Base-by-base conservation (phyloP, 2,797 vertebrate genomes). In the Parotocinclus haroldoi region DNA sequence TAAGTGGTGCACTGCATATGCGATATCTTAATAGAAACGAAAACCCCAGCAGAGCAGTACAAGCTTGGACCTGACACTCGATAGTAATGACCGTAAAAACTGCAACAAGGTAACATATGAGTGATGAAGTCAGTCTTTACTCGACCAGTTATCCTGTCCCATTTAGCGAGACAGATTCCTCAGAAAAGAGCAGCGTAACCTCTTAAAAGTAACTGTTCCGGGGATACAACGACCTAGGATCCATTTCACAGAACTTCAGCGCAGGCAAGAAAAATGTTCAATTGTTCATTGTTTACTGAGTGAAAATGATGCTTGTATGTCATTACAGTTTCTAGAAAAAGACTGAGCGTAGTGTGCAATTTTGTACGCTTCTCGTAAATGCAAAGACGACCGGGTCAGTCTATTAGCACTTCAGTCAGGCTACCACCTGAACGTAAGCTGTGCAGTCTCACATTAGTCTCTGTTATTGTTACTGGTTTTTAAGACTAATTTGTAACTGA, bases 61-160 rank as follows among this genome's bases (percentile, higher is more conserved):
- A 36, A 7, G 12, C 3, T n/a, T 39, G 4, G 44, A 69, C 50
- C 52, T 27, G 45, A 18, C 16, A 27, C 58, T 19, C 12, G 42
- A 49, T 36, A 7, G 50, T 14, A 10, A 11, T 55, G 27, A 62
- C 55, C 27, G 13, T 19, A 27, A 44, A 56, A 51, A 42, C 45
- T 44, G 10, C 17, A 1, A 38, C 7, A 36, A 50, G 12, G 39
- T 14, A 56, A 37, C 45, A 42, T 63, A 46, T 66, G 58, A 14
- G 7, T 36, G 54, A 13, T 18, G 48, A 58, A 52, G 40, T 58
- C 50, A 37, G 14, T 61, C 39, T 50, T 11, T 13, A 12, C 49
- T 61, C 48, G 52, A 56, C 65, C 42, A 66, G 65, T 74, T 74
- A 69, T 62, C 19, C 49, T 69, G 69, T 77, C 72, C 52, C 18